phyloP scores from a whole-genome alignment of 2,888 invertebrate genomes.

The Osmoderma eremita region DNA sequence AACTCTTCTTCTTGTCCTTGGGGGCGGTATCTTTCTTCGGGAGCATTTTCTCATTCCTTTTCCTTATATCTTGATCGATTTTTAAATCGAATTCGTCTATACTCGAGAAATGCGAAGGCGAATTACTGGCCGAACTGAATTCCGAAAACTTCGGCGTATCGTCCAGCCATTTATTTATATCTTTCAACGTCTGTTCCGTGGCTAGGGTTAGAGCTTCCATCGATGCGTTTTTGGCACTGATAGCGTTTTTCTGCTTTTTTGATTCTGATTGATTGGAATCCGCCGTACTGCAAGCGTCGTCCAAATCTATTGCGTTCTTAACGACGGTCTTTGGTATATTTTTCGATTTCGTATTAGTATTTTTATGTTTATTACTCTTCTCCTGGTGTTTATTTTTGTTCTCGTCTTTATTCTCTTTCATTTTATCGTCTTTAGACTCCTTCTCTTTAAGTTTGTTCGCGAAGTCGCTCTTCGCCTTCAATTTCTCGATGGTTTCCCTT shows the following conservation, averaged over 20 bases:
- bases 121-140: slow-evolving; percentile 82
- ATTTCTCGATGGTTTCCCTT: slow-evolving; percentile 70
- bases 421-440: slow-evolving; percentile 54
- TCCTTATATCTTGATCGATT: slow-evolving; percentile 43
- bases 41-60: slow-evolving; percentile 56
- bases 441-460: slow-evolving; percentile 61
- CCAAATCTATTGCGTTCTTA: slow-evolving; percentile 50
- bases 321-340: slow-evolving; percentile 37
- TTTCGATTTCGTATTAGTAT: slow-evolving; percentile 32
- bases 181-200: slow-evolving; percentile 82
- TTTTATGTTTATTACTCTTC: slow-evolving; percentile 40
- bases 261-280: slow-evolving; percentile 54
- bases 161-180: slow-evolving; percentile 89
- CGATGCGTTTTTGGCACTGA: slow-evolving; percentile 59
- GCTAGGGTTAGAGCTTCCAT: slow-evolving; percentile 76
- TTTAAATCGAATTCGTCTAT: slow-evolving; percentile 70
- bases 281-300: slow-evolving; percentile 56
- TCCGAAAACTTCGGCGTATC: slow-evolving; percentile 82
- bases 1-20: slow-evolving; percentile 64
- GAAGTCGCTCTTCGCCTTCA: slow-evolving; percentile 72
- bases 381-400: slow-evolving; percentile 47
- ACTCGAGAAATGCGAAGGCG: slow-evolving; percentile 73
- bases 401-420: slow-evolving; percentile 54
- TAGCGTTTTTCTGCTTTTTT: slow-evolving; percentile 50
- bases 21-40: slow-evolving; percentile 63